phyloP scores from a whole-genome alignment of 2,113 vertebrate genomes.

The Ploceus nigricollis region DNA sequence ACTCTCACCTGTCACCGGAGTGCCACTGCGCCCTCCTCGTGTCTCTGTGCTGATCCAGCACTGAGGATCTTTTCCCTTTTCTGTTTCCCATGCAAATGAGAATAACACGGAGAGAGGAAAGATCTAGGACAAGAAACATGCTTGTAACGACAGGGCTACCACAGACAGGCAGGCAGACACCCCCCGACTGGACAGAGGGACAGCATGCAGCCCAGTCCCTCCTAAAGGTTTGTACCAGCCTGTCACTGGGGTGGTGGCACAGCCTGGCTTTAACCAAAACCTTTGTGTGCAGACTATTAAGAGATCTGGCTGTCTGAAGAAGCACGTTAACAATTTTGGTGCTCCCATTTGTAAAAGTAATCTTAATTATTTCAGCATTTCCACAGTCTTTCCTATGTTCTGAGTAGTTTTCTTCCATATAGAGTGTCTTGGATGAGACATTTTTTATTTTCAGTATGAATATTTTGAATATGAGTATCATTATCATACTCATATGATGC shows the following conservation, averaged over 20 bases:
- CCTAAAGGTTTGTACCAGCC: background rate
- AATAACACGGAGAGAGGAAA: background rate
- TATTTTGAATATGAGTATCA: background rate
- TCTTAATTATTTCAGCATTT: background rate
- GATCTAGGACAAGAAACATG: background rate
- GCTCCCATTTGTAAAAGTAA: background rate
- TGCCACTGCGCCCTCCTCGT: rapidly evolving
- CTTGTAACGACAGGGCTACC: rapidly evolving
- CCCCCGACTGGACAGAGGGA: background rate
- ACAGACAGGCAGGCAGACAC: background rate
- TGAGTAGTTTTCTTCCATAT: background rate
- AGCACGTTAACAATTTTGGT: background rate
- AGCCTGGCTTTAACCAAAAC: background rate
- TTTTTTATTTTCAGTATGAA: background rate
- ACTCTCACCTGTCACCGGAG: background rate
- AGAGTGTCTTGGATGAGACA: background rate
- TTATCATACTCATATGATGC: too few species aligned
- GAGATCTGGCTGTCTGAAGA: background rate
- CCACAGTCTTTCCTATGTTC: background rate
- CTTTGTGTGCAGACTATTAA: background rate
- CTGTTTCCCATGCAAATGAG: background rate
- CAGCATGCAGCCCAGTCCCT: background rate
- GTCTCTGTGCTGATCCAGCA: too few species aligned
- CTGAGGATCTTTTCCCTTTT: background rate
- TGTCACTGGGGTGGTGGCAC: background rate